Percentiles rank a stretch among this genome's conserved stretches.
These are phyloP conservation scores for Acestrorhynchus altus DNA, from an alignment of 2,797 vertebrate genomes.

Conservation along the genomic window DNA sequence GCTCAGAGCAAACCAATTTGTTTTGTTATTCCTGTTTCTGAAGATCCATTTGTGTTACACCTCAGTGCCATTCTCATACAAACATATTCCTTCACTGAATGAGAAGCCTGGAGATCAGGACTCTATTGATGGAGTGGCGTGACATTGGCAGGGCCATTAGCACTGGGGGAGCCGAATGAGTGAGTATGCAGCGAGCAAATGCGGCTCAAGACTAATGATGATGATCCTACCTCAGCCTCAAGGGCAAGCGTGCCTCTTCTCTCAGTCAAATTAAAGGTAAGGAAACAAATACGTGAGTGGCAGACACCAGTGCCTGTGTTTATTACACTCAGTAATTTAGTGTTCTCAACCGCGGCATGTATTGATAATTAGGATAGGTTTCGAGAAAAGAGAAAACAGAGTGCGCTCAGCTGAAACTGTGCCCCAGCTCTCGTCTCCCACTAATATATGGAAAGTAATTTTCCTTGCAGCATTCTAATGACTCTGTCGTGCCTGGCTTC, in stretches of 20 bases:
- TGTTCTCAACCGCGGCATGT: neutral
- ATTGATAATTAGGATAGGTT: constrained; percentile 5
- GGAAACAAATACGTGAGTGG: constrained; percentile 22
- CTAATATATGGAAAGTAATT: neutral
- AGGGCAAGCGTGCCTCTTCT: constrained; percentile 50
- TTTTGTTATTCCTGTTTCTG: neutral
- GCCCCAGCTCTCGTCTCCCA: neutral
- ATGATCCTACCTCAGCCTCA: constrained; percentile 52
- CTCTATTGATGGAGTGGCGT: constrained; percentile 46
- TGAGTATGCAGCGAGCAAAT: constrained; percentile 46
- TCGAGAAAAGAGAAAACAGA: neutral
- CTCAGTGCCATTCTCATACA: constrained; percentile 37
- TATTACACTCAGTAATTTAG: constrained; percentile 8
- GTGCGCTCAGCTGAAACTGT: constrained; percentile 8
- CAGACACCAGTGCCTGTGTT: neutral
- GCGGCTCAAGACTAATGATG: constrained; percentile 56
- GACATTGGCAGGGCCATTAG: constrained; percentile 56
- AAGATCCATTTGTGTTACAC: constrained; percentile 45
- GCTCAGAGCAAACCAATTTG: neutral
- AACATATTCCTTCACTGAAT: constrained; percentile 33
- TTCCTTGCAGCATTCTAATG: constrained; percentile 17
- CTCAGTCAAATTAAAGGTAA: constrained; percentile 39
- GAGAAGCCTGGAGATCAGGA: constrained; percentile 48
- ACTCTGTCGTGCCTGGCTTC: constrained; percentile 7
- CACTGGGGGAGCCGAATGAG: constrained; percentile 51